Conservation (phyloP, 2,797 vertebrate species). For the Halcyon smyrnensis region DNA sequence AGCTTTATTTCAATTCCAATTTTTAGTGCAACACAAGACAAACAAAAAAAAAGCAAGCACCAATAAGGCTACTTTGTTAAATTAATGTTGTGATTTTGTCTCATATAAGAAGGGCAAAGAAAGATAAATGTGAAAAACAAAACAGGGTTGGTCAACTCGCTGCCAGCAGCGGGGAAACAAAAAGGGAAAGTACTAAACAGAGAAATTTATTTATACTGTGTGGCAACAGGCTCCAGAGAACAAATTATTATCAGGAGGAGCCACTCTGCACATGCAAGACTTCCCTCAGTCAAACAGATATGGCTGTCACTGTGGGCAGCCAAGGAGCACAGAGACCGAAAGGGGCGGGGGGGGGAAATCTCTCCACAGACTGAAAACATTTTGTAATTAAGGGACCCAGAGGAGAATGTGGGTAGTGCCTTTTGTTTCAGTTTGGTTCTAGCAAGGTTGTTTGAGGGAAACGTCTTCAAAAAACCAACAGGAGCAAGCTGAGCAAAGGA, state of each 20-base stretch:
- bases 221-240: slow-evolving; percentile 12
- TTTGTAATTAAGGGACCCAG: background rate
- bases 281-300: slow-evolving; percentile 48
- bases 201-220: slow-evolving; percentile 43
- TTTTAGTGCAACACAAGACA: background rate
- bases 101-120: background rate
- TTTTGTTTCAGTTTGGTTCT: background rate
- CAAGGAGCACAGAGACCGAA: background rate
- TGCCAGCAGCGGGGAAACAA: slow-evolving; percentile 15
- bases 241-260: slow-evolving; percentile 61
- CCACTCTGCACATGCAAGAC: slow-evolving; percentile 26
- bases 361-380: background rate
- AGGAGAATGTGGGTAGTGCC: background rate
- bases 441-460: background rate
- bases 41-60: background rate
- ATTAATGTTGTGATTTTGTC: background rate
- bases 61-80: background rate
- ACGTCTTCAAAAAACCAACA: background rate
- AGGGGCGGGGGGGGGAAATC: background rate
- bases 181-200: slow-evolving; percentile 35
- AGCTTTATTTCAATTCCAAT: background rate
- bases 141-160: background rate
- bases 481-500: background rate
- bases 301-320: background rate
- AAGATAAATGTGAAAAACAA: slow-evolving; percentile 28